Conservation (phyloP, 2,113 vertebrate species). For the Oryzias melastigma region DNA sequence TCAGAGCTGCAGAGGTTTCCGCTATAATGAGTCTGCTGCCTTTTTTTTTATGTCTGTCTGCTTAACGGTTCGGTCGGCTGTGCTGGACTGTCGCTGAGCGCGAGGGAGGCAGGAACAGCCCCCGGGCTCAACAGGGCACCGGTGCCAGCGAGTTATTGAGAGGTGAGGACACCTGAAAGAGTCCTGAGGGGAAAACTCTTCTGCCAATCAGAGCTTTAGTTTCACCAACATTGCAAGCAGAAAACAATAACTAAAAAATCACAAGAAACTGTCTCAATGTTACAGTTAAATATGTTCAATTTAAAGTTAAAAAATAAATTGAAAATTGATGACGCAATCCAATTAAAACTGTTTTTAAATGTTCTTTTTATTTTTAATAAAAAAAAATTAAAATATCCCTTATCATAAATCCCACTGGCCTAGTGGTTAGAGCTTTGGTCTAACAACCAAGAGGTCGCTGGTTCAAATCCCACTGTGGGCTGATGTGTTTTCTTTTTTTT, state of each 20-base stretch:
- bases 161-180: conserved; percentile 6
- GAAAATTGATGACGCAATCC: no score
- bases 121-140: conserved; percentile 6
- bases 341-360: no score
- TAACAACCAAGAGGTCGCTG: no score
- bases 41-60: conserved; percentile 3
- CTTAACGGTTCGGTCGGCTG: conserved; percentile 2
- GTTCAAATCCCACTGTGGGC: no score
- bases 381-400: no score
- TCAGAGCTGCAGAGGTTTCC: conserved; percentile 38
- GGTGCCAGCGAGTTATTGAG: neutral
- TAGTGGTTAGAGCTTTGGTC: no score
- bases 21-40: conserved; percentile 20
- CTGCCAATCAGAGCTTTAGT: neutral
- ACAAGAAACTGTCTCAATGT: no score
- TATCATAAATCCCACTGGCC: no score
- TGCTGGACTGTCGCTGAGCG: conserved; percentile 1
- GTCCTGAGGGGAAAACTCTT: conserved; percentile 7
- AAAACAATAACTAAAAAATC: neutral
- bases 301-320: no score
- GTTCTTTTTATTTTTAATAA: no score
- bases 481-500: no score
- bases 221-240: neutral
- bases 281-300: no score
- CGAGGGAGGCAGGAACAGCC: conserved; percentile 2